phyloP scores from a whole-genome alignment of 1,140 invertebrate species.

The Pseudomyrmex dendroicus region DNA sequence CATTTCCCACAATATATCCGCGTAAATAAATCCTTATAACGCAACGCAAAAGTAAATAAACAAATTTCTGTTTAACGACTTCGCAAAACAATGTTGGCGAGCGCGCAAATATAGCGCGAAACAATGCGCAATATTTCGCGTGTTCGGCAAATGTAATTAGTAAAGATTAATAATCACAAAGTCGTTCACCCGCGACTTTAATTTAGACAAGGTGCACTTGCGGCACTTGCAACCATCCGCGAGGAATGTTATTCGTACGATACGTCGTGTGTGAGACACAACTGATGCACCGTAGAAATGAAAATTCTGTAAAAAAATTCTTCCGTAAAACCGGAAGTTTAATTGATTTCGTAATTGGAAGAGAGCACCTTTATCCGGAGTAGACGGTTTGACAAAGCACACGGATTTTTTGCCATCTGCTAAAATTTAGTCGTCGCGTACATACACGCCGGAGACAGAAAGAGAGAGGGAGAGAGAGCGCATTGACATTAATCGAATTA shows the following conservation, averaged over 20 bases:
- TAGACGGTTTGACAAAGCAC: conserved; percentile 7
- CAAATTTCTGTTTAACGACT: background rate
- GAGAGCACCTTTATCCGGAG: conserved; percentile 7
- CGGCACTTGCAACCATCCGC: conserved; percentile 26
- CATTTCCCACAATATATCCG: background rate
- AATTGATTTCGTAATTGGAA: conserved; percentile 48
- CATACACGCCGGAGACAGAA: background rate
- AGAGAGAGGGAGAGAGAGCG: too few species aligned
- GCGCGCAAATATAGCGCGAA: background rate
- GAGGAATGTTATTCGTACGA: conserved; percentile 22
- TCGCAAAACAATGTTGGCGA: background rate
- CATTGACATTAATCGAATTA: conserved; percentile 27
- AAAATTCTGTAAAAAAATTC: conserved; percentile 34
- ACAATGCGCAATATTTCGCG: conserved; percentile 21
- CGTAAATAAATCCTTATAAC: background rate
- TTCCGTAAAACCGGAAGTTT: conserved; percentile 14
- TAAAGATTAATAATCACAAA: conserved; percentile 48
- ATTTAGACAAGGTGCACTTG: conserved; percentile 29
- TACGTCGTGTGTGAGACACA: background rate
- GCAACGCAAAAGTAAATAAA: background rate
- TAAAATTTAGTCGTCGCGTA: conserved; percentile 18
- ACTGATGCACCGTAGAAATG: background rate
- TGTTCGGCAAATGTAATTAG: conserved; percentile 31
- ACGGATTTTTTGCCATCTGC: background rate
- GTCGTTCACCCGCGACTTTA: conserved; percentile 25